Percentiles rank a stretch among this genome's conserved stretches.
phyloP scores from a whole-genome alignment of 2,888 invertebrate species.

The Linnaemya tessellans region DNA sequence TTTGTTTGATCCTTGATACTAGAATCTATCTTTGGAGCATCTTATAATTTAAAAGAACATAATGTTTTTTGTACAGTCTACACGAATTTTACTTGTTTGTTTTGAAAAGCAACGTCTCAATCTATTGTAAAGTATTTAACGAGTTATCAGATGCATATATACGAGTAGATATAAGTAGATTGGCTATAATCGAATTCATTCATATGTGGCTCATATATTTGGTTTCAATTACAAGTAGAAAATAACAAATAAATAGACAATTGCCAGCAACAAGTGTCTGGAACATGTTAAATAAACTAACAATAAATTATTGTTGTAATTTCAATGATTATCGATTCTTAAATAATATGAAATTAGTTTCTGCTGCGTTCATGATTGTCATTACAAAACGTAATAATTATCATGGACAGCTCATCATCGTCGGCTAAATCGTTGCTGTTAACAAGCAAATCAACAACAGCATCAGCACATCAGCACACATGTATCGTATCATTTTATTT shows the following conservation, averaged over 20 bases:
- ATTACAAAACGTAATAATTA: slow-evolving; percentile 1
- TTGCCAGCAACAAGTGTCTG: slow-evolving; percentile 19
- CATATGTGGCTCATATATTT: not conserved
- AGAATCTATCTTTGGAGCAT: no score
- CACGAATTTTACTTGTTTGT: no score
- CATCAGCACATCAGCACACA: slow-evolving; percentile 6
- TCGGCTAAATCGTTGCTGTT: not conserved
- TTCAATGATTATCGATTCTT: slow-evolving; percentile 13
- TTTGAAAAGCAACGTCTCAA: no score
- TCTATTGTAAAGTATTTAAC: no score
- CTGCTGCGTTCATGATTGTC: not conserved
- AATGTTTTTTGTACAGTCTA: no score
- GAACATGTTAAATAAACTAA: not conserved
- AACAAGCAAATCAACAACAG: not conserved
- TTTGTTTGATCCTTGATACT: no score
- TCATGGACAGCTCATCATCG: not conserved
- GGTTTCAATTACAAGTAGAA: not conserved
- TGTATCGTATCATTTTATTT: not conserved
- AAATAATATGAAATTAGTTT: not conserved
- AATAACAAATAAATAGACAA: not conserved
- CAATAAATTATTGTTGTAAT: not conserved
- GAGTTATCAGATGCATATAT: no score
- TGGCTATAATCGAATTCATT: not conserved
- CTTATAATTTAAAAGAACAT: no score
- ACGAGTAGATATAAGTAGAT: no score